Conservation (phyloP, 1,140 invertebrate genomes). For the Chrysomallon squamiferum region DNA sequence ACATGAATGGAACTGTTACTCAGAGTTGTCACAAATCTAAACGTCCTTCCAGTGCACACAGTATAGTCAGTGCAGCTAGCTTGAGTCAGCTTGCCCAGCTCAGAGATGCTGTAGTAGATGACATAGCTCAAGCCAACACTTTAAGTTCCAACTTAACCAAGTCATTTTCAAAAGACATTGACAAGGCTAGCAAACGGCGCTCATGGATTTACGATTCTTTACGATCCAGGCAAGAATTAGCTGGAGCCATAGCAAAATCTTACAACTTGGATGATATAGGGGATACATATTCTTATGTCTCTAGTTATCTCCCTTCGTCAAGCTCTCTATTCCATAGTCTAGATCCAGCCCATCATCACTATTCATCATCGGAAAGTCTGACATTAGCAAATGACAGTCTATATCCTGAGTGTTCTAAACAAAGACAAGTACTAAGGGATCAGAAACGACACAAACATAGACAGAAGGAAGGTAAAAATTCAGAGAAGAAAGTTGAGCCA, state of each 20-base stretch:
- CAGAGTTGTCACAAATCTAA: neutral
- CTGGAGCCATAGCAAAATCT: constrained; percentile 37
- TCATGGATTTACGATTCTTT: constrained; percentile 24
- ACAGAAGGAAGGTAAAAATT: neutral
- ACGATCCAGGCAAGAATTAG: constrained; percentile 35
- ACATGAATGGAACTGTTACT: neutral
- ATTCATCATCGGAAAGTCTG: neutral
- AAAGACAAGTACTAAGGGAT: neutral
- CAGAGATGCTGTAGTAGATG: constrained; percentile 20
- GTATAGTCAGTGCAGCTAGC: constrained; percentile 6
- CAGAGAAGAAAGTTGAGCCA: no score
- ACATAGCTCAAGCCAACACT: constrained; percentile 19
- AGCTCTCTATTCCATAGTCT: neutral
- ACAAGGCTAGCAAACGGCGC: constrained; percentile 1
- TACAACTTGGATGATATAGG: constrained; percentile 35
- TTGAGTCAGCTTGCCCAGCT: constrained; percentile 9
- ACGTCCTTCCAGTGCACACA: constrained; percentile 1
- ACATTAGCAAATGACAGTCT: neutral
- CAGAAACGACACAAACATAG: neutral
- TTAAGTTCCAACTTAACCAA: constrained; percentile 22
- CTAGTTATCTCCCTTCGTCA: constrained; percentile 24
- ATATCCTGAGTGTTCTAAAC: neutral
- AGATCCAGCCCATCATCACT: neutral
- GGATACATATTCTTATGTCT: constrained; percentile 41
- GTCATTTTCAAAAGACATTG: constrained; percentile 27